Base-by-base conservation (phyloP, 2,113 vertebrate genomes). In the Elanoides forficatus region DNA sequence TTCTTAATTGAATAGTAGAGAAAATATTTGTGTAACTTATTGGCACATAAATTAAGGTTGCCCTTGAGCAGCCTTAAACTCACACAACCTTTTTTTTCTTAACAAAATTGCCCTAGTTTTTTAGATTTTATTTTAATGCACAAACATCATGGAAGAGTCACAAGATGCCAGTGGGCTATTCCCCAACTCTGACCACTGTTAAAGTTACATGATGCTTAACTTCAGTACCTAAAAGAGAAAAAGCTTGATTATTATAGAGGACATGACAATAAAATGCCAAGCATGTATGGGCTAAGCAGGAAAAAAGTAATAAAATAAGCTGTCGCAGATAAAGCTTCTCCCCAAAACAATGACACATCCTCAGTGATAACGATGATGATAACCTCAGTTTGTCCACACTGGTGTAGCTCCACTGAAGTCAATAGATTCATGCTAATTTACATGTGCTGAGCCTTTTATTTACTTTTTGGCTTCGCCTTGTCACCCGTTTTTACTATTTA, bases 1-100 rank as follows among this genome's bases (percentile, higher is more conserved):
- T 97, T 97, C 97, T 97, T 97, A 97, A 98, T 94, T 98, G 97
- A 97, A 97, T 88, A 94, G 96, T 88, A 97, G 96, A 97, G 97
- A 97, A 97, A 98, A 98, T 97, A 97, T 98, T 98, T 98, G 97
- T 97, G 93, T 93, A 98, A 97, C 96, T 98, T 97, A 98, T 97
- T 98, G 97, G 94, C 97, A 98, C 95, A 97, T 98, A 97, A 97
- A 98, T 97, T 97, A 97, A 95, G 91, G 73, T 93, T 97, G 97
- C 96, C 96, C 95, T 96, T 95, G 85, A 97, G 73, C 72, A 95
- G 96, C 70, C 86, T 94, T 97, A 96, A 96, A 97, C 89, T 95
- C 95, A 95, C 96, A 97, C 73, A 95, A 81, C 38, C 52, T 86
- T 96, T 93, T 97, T 96, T 81, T 58, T 97, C 97, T 93, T 83